Conservation (phyloP, 2,888 invertebrate genomes). For the Cordilura impudica region DNA sequence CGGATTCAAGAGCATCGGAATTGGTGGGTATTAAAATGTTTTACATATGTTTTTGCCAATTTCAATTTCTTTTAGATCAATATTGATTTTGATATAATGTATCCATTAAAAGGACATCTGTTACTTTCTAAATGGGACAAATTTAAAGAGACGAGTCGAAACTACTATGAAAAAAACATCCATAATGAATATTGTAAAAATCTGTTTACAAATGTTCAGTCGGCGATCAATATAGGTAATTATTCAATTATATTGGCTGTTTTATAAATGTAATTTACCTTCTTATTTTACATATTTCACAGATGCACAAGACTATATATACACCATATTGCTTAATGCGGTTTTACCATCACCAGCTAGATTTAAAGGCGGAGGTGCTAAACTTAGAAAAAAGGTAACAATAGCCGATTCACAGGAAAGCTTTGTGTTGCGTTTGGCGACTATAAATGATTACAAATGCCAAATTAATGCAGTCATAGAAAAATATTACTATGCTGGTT, state of each 20-base stretch:
- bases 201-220: slow-evolving; percentile 22
- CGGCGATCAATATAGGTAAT: no score
- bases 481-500: no score
- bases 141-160: slow-evolving; percentile 19
- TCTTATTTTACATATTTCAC: neutral
- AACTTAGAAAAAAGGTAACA: no score
- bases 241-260: no score
- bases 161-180: no score
- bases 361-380: slow-evolving; percentile 26
- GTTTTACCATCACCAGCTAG: slow-evolving; percentile 44
- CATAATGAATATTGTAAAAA: slow-evolving; percentile 42
- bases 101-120: slow-evolving; percentile 22
- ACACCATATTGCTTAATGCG: slow-evolving; percentile 17
- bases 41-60: no score
- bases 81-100: slow-evolving; percentile 43
- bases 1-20: neutral
- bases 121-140: slow-evolving; percentile 35
- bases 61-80: slow-evolving; percentile 26
- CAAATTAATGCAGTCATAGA: no score
- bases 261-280: no score
- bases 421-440: no score
- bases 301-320: slow-evolving; percentile 35
- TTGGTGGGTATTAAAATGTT: neutral
- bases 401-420: no score
- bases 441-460: no score